These are phyloP conservation scores for Hydriomena furcata DNA, from an alignment of 2,888 invertebrate species.

Conservation along the genomic window DNA sequence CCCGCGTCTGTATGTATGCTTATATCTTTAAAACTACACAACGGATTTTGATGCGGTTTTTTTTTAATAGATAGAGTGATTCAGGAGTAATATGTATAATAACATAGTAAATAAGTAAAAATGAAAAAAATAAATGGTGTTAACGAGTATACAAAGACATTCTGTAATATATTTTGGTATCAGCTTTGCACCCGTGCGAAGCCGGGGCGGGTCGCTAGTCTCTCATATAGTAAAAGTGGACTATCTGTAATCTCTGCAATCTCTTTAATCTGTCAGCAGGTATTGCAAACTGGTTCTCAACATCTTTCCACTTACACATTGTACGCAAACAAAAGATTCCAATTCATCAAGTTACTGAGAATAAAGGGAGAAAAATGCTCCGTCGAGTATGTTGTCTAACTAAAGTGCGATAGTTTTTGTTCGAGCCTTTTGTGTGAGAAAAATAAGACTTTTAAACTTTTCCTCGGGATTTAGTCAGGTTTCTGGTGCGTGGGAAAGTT, in stretches of 20 bases:
- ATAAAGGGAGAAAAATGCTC: conserved; percentile 30
- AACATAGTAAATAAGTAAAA: too few species aligned
- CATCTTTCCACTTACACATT: conserved; percentile 33
- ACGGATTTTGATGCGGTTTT: too few species aligned
- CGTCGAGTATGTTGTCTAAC: conserved; percentile 24
- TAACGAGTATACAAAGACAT: too few species aligned
- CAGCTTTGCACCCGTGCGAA: too few species aligned
- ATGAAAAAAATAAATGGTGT: too few species aligned
- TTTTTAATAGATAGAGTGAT: too few species aligned
- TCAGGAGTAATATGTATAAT: too few species aligned
- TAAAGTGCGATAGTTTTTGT: conserved; percentile 24
- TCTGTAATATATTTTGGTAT: too few species aligned
- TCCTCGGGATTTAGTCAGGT: conserved; percentile 6
- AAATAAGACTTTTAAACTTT: conserved; percentile 19
- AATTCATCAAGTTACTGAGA: conserved; percentile 41
- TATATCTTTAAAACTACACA: too few species aligned
- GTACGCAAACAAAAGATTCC: conserved; percentile 37
- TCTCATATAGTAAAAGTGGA: conserved; percentile 6
- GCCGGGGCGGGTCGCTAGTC: too few species aligned
- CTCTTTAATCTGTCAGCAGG: conserved; percentile 3
- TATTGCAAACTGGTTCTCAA: conserved; percentile 23
- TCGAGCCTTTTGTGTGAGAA: conserved; percentile 17
- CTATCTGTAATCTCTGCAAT: conserved; percentile 1
- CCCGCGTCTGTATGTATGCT: too few species aligned
- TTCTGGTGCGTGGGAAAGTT: conserved; percentile 4